These are phyloP conservation scores for Delichon dasypus DNA, from an alignment of 2,797 vertebrate genomes.

Conservation along the genomic window DNA sequence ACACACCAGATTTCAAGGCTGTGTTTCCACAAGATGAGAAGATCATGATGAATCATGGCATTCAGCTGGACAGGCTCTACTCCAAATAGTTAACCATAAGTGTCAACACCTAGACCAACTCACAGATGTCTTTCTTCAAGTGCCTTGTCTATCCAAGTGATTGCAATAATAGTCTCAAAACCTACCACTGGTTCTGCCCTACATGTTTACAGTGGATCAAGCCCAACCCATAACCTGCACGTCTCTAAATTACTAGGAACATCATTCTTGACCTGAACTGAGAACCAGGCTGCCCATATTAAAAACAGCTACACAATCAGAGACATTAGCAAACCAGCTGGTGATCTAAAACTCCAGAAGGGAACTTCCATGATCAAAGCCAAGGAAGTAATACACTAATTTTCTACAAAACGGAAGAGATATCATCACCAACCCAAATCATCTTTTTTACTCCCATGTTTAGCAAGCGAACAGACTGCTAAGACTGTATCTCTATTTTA, in stretches of 20 bases:
- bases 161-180: background rate
- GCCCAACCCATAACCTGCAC: background rate
- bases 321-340: background rate
- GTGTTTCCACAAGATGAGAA: background rate
- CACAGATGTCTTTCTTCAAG: background rate
- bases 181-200: background rate
- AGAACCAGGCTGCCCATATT: background rate
- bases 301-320: background rate
- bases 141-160: background rate
- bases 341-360: background rate
- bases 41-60: background rate
- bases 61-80: background rate
- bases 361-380: background rate
- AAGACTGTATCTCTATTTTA: background rate
- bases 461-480: background rate
- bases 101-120: background rate
- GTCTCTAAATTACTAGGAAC: background rate
- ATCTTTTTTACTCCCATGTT: background rate
- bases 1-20: fast-evolving
- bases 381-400: background rate
- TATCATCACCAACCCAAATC: background rate
- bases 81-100: background rate
- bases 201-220: background rate
- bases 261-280: background rate
- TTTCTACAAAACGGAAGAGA: background rate